These are phyloP conservation scores for Sesia bembeciformis DNA, from an alignment of 2,888 invertebrate species.

Conservation along the genomic window DNA sequence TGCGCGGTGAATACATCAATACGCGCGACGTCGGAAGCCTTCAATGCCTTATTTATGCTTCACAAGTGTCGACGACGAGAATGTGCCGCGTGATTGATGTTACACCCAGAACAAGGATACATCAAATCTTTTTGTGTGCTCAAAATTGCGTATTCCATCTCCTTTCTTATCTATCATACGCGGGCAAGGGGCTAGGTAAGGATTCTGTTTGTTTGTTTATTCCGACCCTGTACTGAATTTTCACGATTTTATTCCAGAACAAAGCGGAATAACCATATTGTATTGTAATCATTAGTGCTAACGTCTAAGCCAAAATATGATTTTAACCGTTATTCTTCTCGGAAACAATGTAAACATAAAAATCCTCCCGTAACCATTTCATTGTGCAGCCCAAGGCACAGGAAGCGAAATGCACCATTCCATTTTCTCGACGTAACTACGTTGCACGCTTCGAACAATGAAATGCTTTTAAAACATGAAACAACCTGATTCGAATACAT, in stretches of 20 bases:
- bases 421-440: conserved; percentile 62
- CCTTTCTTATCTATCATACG: conserved; percentile 18
- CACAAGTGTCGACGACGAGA: conserved; percentile 43
- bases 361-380: conserved; percentile 51
- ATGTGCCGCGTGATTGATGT: conserved; percentile 55
- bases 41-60: conserved; percentile 53
- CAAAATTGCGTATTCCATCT: conserved; percentile 26
- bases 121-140: conserved; percentile 43
- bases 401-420: conserved; percentile 60
- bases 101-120: conserved; percentile 39
- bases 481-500: conserved; percentile 49
- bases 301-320: neutral
- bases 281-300: no score
- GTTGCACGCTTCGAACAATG: conserved; percentile 61
- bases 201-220: conserved; percentile 1
- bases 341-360: conserved; percentile 20
- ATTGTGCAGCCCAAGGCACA: conserved; percentile 59
- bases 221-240: neutral
- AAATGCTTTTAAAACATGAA: conserved; percentile 69
- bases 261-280: no score
- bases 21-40: conserved; percentile 39
- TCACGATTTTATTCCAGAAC: no score
- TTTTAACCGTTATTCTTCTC: neutral
- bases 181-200: conserved; percentile 14
- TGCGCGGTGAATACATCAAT: conserved; percentile 53